These are phyloP conservation scores for Atherinomorus stipes DNA, from an alignment of 2,113 vertebrate genomes.

Conservation along the genomic window DNA sequence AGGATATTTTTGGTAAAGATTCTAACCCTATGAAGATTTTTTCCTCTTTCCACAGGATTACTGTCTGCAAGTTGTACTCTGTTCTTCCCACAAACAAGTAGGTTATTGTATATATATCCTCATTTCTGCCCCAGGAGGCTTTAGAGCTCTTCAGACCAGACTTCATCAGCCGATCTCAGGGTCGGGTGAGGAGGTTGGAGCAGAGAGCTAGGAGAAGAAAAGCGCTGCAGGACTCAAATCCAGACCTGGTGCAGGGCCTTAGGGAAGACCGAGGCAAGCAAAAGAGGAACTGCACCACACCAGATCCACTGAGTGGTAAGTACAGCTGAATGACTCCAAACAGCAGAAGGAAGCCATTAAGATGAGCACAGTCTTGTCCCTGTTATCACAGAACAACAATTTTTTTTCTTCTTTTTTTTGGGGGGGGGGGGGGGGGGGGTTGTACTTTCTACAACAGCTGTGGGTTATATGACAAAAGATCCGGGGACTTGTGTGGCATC, in stretches of 20 bases:
- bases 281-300: conserved; percentile 87
- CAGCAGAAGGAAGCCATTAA: conserved; percentile 16
- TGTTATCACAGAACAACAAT: neutral
- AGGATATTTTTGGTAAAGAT: conserved; percentile 50
- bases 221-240: conserved; percentile 67
- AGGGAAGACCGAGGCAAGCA: conserved; percentile 41
- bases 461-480: conserved; percentile 7
- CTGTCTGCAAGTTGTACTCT: conserved; percentile 35
- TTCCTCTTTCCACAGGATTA: conserved; percentile 52
- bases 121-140: conserved; percentile 84
- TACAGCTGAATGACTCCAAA: neutral
- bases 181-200: conserved; percentile 86
- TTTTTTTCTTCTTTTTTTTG: neutral
- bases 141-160: conserved; percentile 87
- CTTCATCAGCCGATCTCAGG: conserved; percentile 91
- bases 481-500: neutral
- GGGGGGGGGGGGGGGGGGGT: too few relatives aligned
- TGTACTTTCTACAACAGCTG: neutral
- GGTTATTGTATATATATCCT: conserved; percentile 42
- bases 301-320: conserved; percentile 92
- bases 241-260: conserved; percentile 47
- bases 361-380: neutral
- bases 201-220: conserved; percentile 83
- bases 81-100: conserved; percentile 42
- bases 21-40: conserved; percentile 30